Conservation (phyloP, 2,888 invertebrate genomes). For the Volucella zonaria region DNA sequence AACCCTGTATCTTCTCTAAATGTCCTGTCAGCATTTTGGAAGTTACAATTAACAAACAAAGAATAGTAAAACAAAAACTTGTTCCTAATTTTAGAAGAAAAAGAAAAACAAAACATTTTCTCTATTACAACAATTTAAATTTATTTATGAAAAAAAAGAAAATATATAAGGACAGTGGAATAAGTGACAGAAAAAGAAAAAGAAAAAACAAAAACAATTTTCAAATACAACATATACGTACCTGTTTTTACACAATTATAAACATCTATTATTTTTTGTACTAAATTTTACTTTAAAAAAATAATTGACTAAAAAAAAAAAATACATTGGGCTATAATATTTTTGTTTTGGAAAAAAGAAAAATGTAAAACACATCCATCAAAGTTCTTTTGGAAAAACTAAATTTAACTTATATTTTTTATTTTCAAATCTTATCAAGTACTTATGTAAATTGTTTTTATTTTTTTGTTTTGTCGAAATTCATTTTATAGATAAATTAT, state of each 20-base stretch:
- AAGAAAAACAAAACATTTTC: constrained; percentile 22
- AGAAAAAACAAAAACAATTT: constrained; percentile 15
- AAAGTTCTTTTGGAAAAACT: neutral
- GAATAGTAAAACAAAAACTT: constrained; percentile 21
- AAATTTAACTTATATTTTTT: neutral
- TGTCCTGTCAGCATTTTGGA: neutral
- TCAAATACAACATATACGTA: constrained; percentile 67
- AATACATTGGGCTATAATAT: constrained; percentile 39
- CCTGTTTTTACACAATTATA: constrained; percentile 73
- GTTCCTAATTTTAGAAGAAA: constrained; percentile 54
- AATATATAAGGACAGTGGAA: constrained; percentile 30
- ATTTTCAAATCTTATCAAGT: constrained; percentile 39
- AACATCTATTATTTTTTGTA: constrained; percentile 57
- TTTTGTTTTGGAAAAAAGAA: constrained; percentile 24
- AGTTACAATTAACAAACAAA: neutral
- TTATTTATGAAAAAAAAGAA: constrained; percentile 31
- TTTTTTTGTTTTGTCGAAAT: constrained; percentile 40
- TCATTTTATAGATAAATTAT: constrained; percentile 3
- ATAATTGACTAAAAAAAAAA: constrained; percentile 25
- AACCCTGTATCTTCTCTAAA: too few relatives aligned
- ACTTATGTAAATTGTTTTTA: constrained; percentile 30
- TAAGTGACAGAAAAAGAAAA: constrained; percentile 42
- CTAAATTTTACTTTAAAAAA: constrained; percentile 46
- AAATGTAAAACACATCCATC: constrained; percentile 59
- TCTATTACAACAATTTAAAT: constrained; percentile 5